phyloP scores from a whole-genome alignment of 2,113 vertebrate genomes.

The Mesocricetus auratus region DNA sequence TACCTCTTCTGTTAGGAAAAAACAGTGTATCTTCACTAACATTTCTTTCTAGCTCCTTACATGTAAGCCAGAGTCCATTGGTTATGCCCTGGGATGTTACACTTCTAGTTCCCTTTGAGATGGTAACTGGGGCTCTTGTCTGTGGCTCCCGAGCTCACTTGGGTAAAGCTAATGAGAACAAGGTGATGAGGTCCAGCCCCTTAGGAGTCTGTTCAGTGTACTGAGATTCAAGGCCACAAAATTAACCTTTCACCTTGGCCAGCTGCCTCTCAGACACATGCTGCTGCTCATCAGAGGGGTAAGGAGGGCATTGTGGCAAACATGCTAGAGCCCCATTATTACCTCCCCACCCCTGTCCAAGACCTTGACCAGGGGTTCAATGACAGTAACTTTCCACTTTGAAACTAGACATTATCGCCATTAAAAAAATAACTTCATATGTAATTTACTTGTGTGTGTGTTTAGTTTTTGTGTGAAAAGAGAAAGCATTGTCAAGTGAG shows the following conservation, averaged over 20 bases:
- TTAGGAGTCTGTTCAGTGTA: not conserved
- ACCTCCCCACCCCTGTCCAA: not conserved
- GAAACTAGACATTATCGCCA: not conserved
- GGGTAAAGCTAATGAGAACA: constrained; percentile 49
- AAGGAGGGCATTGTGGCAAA: not conserved
- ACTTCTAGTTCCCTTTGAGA: constrained; percentile 18
- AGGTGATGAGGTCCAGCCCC: constrained; percentile 43
- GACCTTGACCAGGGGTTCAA: not conserved
- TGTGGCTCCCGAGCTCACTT: constrained; percentile 14
- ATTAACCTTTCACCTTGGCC: constrained; percentile 68
- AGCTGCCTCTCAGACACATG: constrained; percentile 42
- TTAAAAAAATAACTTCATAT: not conserved
- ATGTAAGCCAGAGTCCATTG: not conserved
- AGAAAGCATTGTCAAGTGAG: not conserved
- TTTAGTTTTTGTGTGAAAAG: not conserved
- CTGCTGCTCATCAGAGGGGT: not conserved
- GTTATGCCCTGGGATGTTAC: not conserved
- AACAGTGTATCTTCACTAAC: not conserved
- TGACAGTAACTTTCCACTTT: not conserved
- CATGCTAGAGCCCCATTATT: not conserved
- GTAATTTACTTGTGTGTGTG: not conserved
- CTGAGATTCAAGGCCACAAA: constrained; percentile 42
- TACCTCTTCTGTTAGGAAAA: not conserved
- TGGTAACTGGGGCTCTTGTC: not conserved
- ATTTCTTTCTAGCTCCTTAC: not conserved